Conservation (phyloP, 2,113 vertebrate species). For the Triplophysa tibetana region DNA sequence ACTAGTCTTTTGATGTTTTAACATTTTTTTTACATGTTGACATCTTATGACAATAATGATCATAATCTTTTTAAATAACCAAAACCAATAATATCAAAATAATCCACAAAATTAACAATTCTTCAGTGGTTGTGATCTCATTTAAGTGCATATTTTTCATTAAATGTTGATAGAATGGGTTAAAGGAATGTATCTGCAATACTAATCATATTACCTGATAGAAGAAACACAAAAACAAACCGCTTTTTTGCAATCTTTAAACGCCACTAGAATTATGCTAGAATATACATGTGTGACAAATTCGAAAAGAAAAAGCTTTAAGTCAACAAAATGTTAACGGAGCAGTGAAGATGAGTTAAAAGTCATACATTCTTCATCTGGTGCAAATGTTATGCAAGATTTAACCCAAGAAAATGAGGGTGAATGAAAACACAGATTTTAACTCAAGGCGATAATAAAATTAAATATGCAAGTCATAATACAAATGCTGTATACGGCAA, state of each 20-base stretch:
- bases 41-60: neutral
- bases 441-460: slow-evolving; percentile 20
- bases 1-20: slow-evolving; percentile 38
- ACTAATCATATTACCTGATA: neutral
- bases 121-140: slow-evolving; percentile 37
- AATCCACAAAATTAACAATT: neutral
- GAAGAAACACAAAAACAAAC: neutral
- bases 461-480: slow-evolving; percentile 2
- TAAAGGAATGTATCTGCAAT: neutral
- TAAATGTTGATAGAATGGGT: slow-evolving; percentile 8
- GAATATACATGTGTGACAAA: neutral
- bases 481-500: neutral
- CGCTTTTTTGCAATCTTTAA: neutral
- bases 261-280: neutral
- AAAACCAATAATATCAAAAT: neutral
- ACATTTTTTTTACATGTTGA: neutral
- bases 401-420: neutral
- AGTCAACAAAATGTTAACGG: too few relatives aligned
- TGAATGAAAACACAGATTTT: neutral
- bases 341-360: neutral
- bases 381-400: neutral
- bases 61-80: slow-evolving; percentile 1
- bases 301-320: neutral
- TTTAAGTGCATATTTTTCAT: slow-evolving; percentile 22
- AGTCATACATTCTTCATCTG: slow-evolving; percentile 22